Evolutionary conservation across 2,888 invertebrate species (phyloP), one percentile per base, ranked within the genome.

Genomic region (Zhengitettix transpicula): DNA sequence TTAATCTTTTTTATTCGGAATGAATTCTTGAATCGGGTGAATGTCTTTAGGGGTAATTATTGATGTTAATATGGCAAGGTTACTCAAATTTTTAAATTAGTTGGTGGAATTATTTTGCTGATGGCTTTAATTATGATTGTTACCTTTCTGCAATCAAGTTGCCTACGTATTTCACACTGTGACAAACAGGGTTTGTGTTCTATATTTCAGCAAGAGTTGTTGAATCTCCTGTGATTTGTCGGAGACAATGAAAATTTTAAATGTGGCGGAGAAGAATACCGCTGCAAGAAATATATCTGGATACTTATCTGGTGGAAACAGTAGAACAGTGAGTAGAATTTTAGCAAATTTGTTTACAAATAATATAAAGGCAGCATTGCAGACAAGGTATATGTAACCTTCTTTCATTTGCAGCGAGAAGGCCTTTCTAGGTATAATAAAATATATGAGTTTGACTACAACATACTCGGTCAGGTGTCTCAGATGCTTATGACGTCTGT

Each of bases 261-360:
- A 95, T 78, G 98, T 99, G 42, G 99, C 99, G 1, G 99, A 99
- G 72, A 99, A 99, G 77, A 97, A 99, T 75, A 99, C 99, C 79
- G 99, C 98, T 40, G 98, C 99, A 0, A 99, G 98, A 77, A 91
- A 90, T 68, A 90, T 99, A 69, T 86, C 98, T 3, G 79, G 80
- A 16, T 82, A 92, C 65, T 77, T 99, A 67, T 93, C 95, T 0
- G 78, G 81, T 67, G 88, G 87, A 55, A 77, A 79, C 52, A 79
- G 83, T 1, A 77, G 77, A 64, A 79, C 87, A 74, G 93, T 93
- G 79, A 77, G 73, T 68, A 52, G 55, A 52, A n/a, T 58, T 56
- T 57, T 52, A 44, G 58, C 47, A 28, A 59, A n/a, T n/a, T n/a
- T n/a, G n/a, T n/a, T n/a, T 51, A 57, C 52, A 57, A 17, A 52